A percentile compares a stretch with the other conserved stretches of the same genome.
phyloP scores from a whole-genome alignment of 1,140 invertebrate genomes.

The Drosophila nebulosa region DNA sequence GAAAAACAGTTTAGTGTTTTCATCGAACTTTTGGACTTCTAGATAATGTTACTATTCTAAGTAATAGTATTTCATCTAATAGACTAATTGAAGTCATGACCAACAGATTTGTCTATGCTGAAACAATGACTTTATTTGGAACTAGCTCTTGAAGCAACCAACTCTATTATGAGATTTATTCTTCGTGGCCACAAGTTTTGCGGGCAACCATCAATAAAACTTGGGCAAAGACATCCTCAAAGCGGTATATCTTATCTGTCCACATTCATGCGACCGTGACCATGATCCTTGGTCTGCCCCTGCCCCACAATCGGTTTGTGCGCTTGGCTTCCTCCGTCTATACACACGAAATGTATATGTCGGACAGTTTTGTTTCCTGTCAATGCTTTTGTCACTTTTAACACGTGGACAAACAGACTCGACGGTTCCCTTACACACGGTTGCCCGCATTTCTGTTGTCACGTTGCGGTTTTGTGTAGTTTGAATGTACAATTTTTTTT shows the following conservation, averaged over 20 bases:
- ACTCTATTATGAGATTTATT: neutral
- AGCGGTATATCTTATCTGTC: constrained; percentile 46
- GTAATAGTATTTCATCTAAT: too few species aligned
- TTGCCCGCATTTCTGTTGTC: constrained; percentile 42
- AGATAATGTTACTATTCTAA: too few species aligned
- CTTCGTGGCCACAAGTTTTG: constrained; percentile 38
- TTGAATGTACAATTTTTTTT: constrained; percentile 2
- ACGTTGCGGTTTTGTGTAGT: constrained; percentile 39
- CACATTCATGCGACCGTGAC: constrained; percentile 31
- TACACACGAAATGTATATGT: constrained; percentile 7
- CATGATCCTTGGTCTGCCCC: constrained; percentile 43
- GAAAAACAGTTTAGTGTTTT: too few species aligned
- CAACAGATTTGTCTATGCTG: too few species aligned
- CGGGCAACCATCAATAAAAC: constrained; percentile 59
- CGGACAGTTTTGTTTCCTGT: constrained; percentile 52
- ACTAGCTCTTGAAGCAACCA: neutral
- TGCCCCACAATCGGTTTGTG: neutral
- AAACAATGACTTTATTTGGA: neutral
- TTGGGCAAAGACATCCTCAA: constrained; percentile 24
- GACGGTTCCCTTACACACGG: neutral
- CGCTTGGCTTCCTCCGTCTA: constrained; percentile 16
- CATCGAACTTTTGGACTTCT: too few species aligned
- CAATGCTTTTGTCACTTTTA: constrained; percentile 52
- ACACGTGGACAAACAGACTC: constrained; percentile 17
- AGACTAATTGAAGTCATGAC: too few species aligned